A percentile compares a stretch with the other conserved stretches of the same genome.
Conservation (phyloP, 2,797 vertebrate species). For the Sorex maritimensis region DNA sequence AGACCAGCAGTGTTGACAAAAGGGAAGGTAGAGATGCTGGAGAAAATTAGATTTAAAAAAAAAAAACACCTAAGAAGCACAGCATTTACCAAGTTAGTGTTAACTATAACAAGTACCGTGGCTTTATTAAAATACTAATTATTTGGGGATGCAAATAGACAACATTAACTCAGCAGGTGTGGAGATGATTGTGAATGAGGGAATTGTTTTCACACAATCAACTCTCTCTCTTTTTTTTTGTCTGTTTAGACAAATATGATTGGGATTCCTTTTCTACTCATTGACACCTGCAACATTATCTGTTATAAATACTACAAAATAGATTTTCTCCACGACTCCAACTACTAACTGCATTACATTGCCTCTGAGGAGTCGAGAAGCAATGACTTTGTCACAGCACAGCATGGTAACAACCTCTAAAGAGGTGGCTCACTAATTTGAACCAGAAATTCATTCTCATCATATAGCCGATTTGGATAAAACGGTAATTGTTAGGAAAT, state of each 20-base stretch:
- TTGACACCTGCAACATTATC: constrained; percentile 72
- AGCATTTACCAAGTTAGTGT: constrained; percentile 46
- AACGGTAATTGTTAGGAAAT: constrained; percentile 63
- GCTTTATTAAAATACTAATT: constrained; percentile 78
- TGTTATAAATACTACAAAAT: constrained; percentile 75
- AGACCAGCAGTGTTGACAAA: not conserved
- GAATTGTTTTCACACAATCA: constrained; percentile 73
- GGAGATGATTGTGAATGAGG: constrained; percentile 50
- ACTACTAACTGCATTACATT: constrained; percentile 31
- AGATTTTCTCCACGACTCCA: constrained; percentile 62
- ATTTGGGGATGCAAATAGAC: constrained; percentile 52
- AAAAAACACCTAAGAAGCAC: too few species aligned
- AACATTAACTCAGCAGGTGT: constrained; percentile 67
- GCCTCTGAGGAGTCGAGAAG: constrained; percentile 58
- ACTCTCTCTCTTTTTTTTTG: constrained; percentile 51
- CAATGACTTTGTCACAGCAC: constrained; percentile 52
- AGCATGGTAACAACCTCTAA: constrained; percentile 53
- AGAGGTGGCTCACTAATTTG: constrained; percentile 46
- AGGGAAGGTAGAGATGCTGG: not conserved
- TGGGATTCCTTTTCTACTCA: constrained; percentile 51
- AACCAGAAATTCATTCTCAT: constrained; percentile 46
- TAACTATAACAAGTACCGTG: constrained; percentile 34
- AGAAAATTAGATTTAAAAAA: not conserved
- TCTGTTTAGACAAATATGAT: constrained; percentile 60
- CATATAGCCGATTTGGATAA: constrained; percentile 33